phyloP scores from a whole-genome alignment of 2,113 vertebrate genomes.

The Galbula dea region DNA sequence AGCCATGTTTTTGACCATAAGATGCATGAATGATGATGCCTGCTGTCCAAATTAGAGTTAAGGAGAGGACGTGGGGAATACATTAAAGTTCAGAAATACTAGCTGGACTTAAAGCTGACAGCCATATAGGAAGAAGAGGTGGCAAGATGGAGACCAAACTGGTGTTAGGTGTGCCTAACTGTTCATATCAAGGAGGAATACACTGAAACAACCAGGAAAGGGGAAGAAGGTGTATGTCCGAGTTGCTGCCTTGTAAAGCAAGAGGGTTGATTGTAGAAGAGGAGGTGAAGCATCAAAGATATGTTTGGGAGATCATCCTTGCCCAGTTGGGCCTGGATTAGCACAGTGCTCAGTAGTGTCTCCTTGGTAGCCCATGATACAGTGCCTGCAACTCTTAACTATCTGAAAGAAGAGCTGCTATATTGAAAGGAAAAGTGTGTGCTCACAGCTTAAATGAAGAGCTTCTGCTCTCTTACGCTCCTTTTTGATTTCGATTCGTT shows the following conservation, averaged over 20 bases:
- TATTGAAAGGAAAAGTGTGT: neutral
- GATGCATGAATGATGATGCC: neutral
- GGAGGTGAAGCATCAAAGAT: neutral
- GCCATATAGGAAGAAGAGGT: neutral
- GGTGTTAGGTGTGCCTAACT: neutral
- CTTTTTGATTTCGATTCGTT: neutral
- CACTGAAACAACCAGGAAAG: neutral
- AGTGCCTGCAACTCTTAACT: neutral
- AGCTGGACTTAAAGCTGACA: neutral
- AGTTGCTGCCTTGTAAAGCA: neutral
- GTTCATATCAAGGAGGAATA: neutral
- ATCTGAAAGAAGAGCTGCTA: neutral
- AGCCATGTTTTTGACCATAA: neutral
- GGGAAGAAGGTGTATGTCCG: neutral
- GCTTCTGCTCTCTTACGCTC: neutral
- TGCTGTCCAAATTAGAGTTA: neutral
- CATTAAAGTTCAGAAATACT: neutral
- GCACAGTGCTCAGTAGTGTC: neutral
- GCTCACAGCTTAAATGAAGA: neutral
- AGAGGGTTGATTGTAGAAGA: neutral
- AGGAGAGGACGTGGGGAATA: neutral
- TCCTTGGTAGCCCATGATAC: neutral
- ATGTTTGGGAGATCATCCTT: neutral
- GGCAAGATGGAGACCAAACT: neutral
- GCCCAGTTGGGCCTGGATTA: neutral